A percentile compares a stretch with the other conserved stretches of the same genome.
Evolutionary conservation across 2,113 vertebrate species (phyloP).

Genomic region (Bolborhynchus lineola): DNA sequence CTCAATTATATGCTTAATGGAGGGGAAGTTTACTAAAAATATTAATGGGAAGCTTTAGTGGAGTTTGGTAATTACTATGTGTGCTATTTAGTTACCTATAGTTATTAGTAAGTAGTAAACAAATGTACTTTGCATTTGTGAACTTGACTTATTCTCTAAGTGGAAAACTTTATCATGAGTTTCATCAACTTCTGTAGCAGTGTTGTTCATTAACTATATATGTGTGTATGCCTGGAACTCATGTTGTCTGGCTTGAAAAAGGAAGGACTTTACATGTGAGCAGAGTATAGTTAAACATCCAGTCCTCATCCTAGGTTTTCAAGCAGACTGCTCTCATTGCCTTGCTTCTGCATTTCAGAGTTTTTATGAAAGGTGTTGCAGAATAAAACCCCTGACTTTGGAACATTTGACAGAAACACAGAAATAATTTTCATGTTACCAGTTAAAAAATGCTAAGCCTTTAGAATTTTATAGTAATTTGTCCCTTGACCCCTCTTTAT

Average conservation of each 20-base stretch:
- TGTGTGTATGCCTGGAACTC: background rate
- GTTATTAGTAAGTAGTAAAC: background rate
- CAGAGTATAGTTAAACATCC: background rate
- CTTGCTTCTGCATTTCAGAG: background rate
- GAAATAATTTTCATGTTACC: background rate
- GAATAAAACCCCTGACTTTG: background rate
- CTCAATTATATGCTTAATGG: background rate
- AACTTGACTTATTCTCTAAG: background rate
- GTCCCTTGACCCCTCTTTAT: background rate
- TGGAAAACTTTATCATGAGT: background rate
- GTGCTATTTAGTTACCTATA: background rate
- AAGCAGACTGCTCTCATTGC: background rate
- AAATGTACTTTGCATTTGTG: background rate
- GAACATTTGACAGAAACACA: background rate
- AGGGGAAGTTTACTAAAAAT: background rate
- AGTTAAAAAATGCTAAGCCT: background rate
- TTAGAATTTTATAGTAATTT: background rate
- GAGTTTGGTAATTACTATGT: background rate
- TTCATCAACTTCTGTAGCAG: background rate
- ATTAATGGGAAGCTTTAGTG: background rate
- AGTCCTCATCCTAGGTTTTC: background rate
- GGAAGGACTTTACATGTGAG: background rate
- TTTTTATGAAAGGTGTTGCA: background rate
- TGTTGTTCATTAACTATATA: background rate
- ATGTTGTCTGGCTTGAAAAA: background rate